Base-by-base conservation (phyloP, 2,888 invertebrate species). In the Eristalinus sepulchralis region DNA sequence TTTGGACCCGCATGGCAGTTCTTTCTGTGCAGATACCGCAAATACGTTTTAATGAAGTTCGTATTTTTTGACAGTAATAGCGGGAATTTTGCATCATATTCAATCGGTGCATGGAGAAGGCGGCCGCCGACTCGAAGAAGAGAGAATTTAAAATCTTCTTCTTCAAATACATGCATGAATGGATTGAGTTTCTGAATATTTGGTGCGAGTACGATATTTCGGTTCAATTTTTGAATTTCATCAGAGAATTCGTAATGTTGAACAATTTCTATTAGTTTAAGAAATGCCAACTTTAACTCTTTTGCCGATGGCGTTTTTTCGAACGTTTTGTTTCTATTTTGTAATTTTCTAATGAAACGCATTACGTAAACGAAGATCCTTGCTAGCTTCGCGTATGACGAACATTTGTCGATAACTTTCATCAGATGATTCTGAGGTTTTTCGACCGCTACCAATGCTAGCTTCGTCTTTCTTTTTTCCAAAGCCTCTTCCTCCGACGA, bases 181-280 rank as follows among this genome's bases (percentile, higher is more conserved):
- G 83, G 79, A 59, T 64, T 79, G n/a, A 71, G 71, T 57, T 64
- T 66, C 59, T 72, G 79, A 13, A 59, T 64, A 33, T 59, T 72
- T 2, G 59, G 59, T 55, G 39, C 36, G 4, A 5, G 47, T 75
- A 20, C 9, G 11, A 10, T 3, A 34, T 60, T 34, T 57, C 31
- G 17, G 20, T 75, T 34, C 1, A 80, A 11, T n/a, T n/a, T 24
- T 36, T 27, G 57, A 64, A 85, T 81, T 22, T 82, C 82, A 13
- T 82, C 59, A 0, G 64, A 17, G 39, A 82, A 86, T 39, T 83
- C 60, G 9, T 79, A 59, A 17, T 60, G 60, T 72, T 83, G 79
- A 53, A 82, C 22, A 33, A 63, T 79, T 76, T 78, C 70, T 13
- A 55, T 47, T 59, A 86, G 60, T 47, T 81, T 60, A 11, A 57